Conservation (phyloP, 23 tunicate species). For the Botrylloides violaceus region DNA sequence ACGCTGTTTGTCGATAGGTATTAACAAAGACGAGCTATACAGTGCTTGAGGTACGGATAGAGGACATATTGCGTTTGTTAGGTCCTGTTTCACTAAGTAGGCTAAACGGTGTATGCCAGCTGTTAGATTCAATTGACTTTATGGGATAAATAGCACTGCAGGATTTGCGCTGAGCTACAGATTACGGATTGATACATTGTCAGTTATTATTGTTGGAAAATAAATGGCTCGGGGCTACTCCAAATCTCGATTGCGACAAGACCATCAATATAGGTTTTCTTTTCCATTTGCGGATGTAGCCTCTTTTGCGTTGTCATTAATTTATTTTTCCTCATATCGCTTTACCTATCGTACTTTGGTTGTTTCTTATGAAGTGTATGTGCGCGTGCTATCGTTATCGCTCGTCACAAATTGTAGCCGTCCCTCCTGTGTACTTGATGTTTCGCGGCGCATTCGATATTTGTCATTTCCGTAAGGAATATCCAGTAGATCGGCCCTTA, state of each 20-base stretch:
- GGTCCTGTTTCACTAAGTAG: too few species aligned
- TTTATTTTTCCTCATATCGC: slow-evolving; percentile 1
- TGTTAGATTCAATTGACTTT: too few species aligned
- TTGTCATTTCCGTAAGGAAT: too few species aligned
- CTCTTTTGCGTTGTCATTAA: slow-evolving; percentile 17
- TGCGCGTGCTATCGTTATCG: slow-evolving; percentile 8
- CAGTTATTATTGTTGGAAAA: slow-evolving; percentile 20
- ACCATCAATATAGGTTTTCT: slow-evolving; percentile 1
- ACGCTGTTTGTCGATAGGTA: too few species aligned
- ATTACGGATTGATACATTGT: neutral
- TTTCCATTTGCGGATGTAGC: slow-evolving; percentile 22
- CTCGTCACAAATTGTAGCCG: neutral
- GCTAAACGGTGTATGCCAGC: too few species aligned
- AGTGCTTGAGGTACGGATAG: too few species aligned
- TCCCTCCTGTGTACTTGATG: neutral
- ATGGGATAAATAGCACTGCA: neutral
- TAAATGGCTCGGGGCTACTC: slow-evolving; percentile 29
- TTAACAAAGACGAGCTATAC: too few species aligned
- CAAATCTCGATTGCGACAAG: slow-evolving; percentile 4
- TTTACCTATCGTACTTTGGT: slow-evolving; percentile 2
- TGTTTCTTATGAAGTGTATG: slow-evolving; percentile 9
- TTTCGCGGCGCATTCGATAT: neutral
- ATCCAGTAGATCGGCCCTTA: too few species aligned
- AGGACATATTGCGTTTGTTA: too few species aligned
- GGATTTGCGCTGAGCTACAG: neutral